Conservation (phyloP, 2,888 invertebrate genomes). For the Therioaphis trifolii region DNA sequence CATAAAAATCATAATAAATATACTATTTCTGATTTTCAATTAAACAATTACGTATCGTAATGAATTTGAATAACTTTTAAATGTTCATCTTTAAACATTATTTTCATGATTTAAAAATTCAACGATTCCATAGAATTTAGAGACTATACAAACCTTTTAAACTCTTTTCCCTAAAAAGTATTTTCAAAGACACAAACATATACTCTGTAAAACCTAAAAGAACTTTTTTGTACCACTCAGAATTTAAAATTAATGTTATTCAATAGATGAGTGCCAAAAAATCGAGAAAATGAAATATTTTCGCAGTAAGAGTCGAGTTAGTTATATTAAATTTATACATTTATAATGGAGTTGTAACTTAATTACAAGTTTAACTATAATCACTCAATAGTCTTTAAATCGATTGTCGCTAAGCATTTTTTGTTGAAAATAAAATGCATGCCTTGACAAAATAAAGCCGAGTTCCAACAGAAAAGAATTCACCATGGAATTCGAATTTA, state of each 20-base stretch:
- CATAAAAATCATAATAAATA: too few relatives aligned
- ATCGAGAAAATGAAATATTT: not conserved
- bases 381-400: not conserved
- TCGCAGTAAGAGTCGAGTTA: not conserved
- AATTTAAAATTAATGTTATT: too few relatives aligned
- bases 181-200: not conserved
- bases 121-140: too few relatives aligned
- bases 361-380: not conserved
- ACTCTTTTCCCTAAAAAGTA: not conserved
- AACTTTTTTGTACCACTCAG: not conserved
- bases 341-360: not conserved
- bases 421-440: not conserved
- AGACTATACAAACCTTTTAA: not conserved
- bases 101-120: too few relatives aligned
- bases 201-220: not conserved
- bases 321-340: too few relatives aligned
- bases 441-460: slow-evolving; percentile 21
- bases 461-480: slow-evolving; percentile 19
- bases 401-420: not conserved
- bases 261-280: not conserved
- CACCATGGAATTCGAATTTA: not conserved
- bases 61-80: too few relatives aligned
- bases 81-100: too few relatives aligned
- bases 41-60: too few relatives aligned
- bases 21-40: too few relatives aligned